A percentile compares a stretch with the other conserved stretches of the same genome.
Conservation (phyloP, 2,888 invertebrate genomes). For the Drepanosiphum platanoidis region DNA sequence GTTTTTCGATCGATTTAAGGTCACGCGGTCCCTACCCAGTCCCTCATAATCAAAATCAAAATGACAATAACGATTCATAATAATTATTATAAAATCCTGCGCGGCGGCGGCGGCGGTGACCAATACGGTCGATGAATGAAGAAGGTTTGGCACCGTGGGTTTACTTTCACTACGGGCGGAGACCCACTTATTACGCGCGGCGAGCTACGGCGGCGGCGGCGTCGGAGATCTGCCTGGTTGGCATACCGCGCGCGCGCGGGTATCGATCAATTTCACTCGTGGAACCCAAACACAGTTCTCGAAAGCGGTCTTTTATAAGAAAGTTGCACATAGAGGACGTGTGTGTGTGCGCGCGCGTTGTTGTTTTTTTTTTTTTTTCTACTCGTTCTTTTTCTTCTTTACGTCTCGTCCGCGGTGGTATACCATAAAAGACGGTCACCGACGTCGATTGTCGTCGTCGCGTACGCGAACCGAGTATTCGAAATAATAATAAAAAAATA, state of each 20-base stretch:
- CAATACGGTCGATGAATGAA: constrained; percentile 46
- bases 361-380: too few relatives aligned
- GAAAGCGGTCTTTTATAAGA: constrained; percentile 61
- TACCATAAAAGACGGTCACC: not conserved
- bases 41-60: too few relatives aligned
- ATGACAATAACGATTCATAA: too few relatives aligned
- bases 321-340: too few relatives aligned
- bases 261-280: constrained; percentile 61
- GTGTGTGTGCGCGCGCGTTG: not conserved
- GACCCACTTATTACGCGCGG: constrained; percentile 56
- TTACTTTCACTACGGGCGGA: constrained; percentile 56
- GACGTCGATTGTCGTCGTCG: not conserved
- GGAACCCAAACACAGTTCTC: constrained; percentile 51
- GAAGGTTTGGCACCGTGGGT: constrained; percentile 61
- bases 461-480: too few relatives aligned
- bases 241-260: constrained; percentile 31
- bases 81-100: not conserved
- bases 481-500: not conserved
- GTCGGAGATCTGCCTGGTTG: constrained; percentile 33
- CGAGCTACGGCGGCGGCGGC: constrained; percentile 9
- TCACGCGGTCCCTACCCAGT: too few relatives aligned
- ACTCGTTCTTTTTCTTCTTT: not conserved
- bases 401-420: not conserved
- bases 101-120: constrained; percentile 32
- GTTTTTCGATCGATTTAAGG: too few relatives aligned